These are phyloP conservation scores for Serilophus lunatus DNA, from an alignment of 2,113 vertebrate genomes.

Conservation along the genomic window DNA sequence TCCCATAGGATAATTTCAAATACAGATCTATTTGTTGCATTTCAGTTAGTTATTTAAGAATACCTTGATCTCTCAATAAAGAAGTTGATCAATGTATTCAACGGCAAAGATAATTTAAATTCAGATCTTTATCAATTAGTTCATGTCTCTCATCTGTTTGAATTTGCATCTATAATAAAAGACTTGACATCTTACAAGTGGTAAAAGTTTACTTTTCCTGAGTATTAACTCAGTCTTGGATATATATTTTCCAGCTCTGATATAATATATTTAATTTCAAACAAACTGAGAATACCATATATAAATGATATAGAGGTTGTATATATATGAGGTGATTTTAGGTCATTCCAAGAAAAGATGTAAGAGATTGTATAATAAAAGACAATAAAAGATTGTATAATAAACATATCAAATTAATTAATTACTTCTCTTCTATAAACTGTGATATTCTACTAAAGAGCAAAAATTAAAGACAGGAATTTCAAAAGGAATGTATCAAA, in stretches of 20 bases:
- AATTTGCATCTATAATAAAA: neutral
- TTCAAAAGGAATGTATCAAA: neutral
- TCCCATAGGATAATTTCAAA: neutral
- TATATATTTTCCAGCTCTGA: neutral
- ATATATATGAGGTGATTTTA: neutral
- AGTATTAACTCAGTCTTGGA: neutral
- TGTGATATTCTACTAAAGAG: neutral
- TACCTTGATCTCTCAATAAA: neutral
- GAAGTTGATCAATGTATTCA: fast-evolving
- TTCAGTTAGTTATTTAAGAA: neutral
- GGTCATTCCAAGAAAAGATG: neutral
- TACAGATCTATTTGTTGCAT: neutral
- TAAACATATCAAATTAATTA: neutral
- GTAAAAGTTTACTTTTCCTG: neutral
- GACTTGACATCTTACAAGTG: neutral
- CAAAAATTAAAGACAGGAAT: no score
- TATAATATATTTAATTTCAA: neutral
- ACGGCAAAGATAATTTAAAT: neutral
- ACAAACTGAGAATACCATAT: neutral
- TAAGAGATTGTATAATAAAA: no score
- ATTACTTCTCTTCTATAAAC: neutral
- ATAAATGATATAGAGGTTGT: neutral
- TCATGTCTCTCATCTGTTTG: neutral
- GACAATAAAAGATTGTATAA: no score
- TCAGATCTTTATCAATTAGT: neutral